Conservation (phyloP, 2,113 vertebrate genomes). For the Pica pica region DNA sequence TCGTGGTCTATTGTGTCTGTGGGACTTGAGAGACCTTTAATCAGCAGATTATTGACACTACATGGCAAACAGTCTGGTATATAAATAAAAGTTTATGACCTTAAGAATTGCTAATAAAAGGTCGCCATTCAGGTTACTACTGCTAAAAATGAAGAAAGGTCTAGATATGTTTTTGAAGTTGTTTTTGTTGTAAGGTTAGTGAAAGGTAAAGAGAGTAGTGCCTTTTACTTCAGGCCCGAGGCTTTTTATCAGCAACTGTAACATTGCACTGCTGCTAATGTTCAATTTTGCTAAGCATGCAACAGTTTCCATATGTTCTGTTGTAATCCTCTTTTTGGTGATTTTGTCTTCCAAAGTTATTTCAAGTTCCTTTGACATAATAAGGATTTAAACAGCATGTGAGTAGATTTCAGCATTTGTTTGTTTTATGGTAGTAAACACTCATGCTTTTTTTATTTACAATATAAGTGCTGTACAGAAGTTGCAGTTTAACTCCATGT, state of each 20-base stretch:
- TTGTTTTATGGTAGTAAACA: not conserved
- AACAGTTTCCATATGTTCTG: not conserved
- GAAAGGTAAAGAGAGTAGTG: not conserved
- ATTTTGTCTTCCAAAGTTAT: not conserved
- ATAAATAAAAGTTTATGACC: constrained; percentile 2
- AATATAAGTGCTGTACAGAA: not conserved
- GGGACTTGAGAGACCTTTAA: constrained; percentile 16
- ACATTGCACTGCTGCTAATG: not conserved
- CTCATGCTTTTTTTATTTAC: not conserved
- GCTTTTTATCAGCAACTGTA: not conserved
- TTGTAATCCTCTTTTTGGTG: not conserved
- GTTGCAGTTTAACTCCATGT: not conserved
- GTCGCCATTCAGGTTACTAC: not conserved
- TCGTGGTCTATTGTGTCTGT: not conserved
- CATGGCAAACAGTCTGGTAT: not conserved
- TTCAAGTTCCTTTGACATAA: not conserved
- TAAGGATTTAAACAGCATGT: not conserved
- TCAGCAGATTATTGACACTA: constrained; percentile 20
- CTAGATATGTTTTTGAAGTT: not conserved
- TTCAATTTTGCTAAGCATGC: not conserved
- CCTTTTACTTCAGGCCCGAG: not conserved
- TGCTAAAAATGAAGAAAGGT: not conserved
- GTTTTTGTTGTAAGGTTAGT: not conserved
- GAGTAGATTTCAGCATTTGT: not conserved
- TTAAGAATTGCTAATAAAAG: not conserved